phyloP scores from a whole-genome alignment of 2,888 invertebrate genomes.

The Baccha elongata region DNA sequence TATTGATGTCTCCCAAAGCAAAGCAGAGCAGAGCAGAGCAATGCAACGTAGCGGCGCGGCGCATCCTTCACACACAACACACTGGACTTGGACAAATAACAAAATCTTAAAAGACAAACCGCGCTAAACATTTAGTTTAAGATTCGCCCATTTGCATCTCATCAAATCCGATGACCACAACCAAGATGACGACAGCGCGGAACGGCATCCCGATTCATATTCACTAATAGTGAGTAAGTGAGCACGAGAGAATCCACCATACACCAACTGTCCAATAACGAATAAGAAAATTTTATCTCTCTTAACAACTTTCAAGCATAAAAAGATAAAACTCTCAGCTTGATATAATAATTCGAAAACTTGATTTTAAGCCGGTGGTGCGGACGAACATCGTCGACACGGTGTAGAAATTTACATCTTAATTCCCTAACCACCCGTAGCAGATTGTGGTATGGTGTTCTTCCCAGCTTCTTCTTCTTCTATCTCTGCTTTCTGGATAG shows the following conservation, averaged over 20 bases:
- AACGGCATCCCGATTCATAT: slow-evolving; percentile 26
- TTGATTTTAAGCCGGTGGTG: slow-evolving; percentile 74
- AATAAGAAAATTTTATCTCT: slow-evolving; percentile 73
- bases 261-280: slow-evolving; percentile 55
- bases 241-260: slow-evolving; percentile 58
- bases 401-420: slow-evolving; percentile 74
- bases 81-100: slow-evolving; percentile 24
- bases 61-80: slow-evolving; percentile 33
- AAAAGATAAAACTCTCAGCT: slow-evolving; percentile 74
- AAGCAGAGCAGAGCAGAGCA: slow-evolving; percentile 8
- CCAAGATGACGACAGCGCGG: slow-evolving; percentile 44
- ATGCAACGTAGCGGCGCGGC: slow-evolving; percentile 4
- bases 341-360: slow-evolving; percentile 73
- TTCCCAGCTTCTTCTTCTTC: slow-evolving; percentile 21
- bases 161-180: slow-evolving; percentile 74
- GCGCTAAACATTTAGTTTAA: slow-evolving; percentile 73
- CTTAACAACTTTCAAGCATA: slow-evolving; percentile 72
- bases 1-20: slow-evolving; percentile 49
- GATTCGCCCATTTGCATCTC: slow-evolving; percentile 75
- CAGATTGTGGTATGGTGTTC: slow-evolving; percentile 59
- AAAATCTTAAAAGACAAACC: slow-evolving; percentile 72
- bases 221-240: slow-evolving; percentile 72
- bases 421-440: slow-evolving; percentile 74
- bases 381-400: slow-evolving; percentile 74
- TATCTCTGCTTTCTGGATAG: background rate